Evolutionary conservation across 2,113 vertebrate species (phyloP).

Genomic region (Ptyas mucosa): DNA sequence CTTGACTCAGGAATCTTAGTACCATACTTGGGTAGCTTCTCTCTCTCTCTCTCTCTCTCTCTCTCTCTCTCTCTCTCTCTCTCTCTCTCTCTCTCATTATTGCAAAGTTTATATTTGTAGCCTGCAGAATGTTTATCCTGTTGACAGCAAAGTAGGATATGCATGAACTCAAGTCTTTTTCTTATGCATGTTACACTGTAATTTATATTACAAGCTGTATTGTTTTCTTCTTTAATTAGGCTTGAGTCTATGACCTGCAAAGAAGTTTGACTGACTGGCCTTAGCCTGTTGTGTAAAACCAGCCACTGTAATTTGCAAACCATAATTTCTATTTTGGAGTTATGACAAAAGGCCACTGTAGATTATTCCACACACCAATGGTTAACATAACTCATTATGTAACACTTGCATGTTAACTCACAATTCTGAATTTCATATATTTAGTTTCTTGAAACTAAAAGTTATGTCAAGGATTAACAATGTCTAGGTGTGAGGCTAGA

Average conservation of each 20-base stretch:
- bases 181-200: not conserved
- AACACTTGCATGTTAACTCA: not conserved
- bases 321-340: not conserved
- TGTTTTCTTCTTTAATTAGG: not conserved
- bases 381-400: not conserved
- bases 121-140: not conserved
- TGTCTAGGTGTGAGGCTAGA: not conserved
- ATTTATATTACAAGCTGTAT: not conserved
- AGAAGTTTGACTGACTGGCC: not conserved
- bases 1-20: not conserved
- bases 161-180: not conserved
- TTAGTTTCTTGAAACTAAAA: not conserved
- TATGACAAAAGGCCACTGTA: not conserved
- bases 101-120: not conserved
- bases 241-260: not conserved
- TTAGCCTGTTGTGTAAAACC: not conserved
- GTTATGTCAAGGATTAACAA: not conserved
- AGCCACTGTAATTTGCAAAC: not conserved
- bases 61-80: not conserved
- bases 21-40: too few relatives aligned
- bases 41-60: not conserved
- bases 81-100: not conserved
- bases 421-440: not conserved
- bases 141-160: not conserved
- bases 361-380: not conserved